Percentiles rank a stretch among this genome's conserved stretches.
Evolutionary conservation across 2,888 invertebrate genomes (phyloP).

Genomic region (Uropetala carovei): DNA sequence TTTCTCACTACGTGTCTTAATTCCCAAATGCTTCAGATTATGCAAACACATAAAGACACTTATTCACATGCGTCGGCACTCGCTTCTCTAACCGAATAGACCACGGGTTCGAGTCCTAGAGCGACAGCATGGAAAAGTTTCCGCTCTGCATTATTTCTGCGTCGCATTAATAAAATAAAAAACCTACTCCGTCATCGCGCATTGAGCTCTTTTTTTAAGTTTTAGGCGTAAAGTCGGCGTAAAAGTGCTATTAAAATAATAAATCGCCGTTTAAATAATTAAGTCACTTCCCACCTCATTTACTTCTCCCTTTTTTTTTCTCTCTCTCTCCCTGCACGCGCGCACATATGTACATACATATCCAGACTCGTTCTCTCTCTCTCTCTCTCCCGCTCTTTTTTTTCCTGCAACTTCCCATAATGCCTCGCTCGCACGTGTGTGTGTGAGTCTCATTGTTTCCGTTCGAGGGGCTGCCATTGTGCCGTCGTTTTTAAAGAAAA

Average conservation of each 20-base stretch:
- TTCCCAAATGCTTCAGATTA: too few relatives aligned
- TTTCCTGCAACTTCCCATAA: conserved; percentile 27
- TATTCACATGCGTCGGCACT: too few relatives aligned
- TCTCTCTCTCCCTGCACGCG: conserved; percentile 27
- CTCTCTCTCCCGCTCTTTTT: neutral
- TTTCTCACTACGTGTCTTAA: too few relatives aligned
- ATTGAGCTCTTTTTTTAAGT: neutral
- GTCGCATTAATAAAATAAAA: conserved; percentile 33
- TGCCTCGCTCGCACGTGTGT: conserved; percentile 15
- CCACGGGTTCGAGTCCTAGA: neutral
- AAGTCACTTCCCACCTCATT: conserved; percentile 59
- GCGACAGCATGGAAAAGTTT: neutral
- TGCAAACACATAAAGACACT: too few relatives aligned
- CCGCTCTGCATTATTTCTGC: neutral
- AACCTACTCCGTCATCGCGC: neutral
- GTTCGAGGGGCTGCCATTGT: conserved; percentile 46
- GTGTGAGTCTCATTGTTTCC: conserved; percentile 45
- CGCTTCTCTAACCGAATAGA: neutral
- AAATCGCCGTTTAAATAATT: conserved; percentile 60
- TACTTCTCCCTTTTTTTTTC: conserved; percentile 10
- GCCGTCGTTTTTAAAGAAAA: conserved; percentile 22
- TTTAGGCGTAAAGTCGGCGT: conserved; percentile 31
- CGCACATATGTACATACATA: neutral
- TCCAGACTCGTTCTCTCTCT: neutral
- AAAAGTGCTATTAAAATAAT: conserved; percentile 50